A percentile compares a stretch with the other conserved stretches of the same genome.
These are phyloP conservation scores for Platorchestia sp. DNA, from an alignment of 1,140 invertebrate genomes.

Conservation along the genomic window DNA sequence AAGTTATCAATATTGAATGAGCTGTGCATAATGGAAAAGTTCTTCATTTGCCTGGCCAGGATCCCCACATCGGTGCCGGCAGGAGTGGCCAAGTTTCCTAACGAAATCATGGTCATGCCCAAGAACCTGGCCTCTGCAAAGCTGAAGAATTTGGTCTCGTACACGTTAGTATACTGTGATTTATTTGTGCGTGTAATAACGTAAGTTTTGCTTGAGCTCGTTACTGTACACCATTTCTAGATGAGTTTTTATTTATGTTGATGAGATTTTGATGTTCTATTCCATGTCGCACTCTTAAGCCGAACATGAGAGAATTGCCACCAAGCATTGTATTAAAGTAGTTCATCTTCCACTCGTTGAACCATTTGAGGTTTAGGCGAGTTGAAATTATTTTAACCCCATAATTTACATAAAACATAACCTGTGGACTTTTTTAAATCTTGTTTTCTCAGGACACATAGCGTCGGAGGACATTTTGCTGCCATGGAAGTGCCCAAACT, in stretches of 20 bases:
- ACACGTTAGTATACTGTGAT: constrained; percentile 25
- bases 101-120: constrained; percentile 4
- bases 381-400: neutral
- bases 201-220: neutral
- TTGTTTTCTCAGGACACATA: neutral
- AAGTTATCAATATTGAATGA: too few relatives aligned
- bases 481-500: constrained; percentile 83
- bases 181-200: neutral
- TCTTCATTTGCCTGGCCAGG: neutral
- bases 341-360: neutral
- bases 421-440: neutral
- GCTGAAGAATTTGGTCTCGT: constrained; percentile 1
- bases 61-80: constrained; percentile 24
- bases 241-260: neutral
- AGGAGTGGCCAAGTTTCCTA: neutral
- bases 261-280: neutral
- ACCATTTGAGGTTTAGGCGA: neutral
- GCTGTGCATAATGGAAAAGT: neutral
- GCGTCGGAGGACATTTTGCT: constrained; percentile 85
- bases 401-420: neutral
- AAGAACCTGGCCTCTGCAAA: constrained; percentile 21
- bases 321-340: neutral
- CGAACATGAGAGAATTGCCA: neutral
- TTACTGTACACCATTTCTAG: neutral
- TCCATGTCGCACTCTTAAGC: neutral